Base-by-base conservation (phyloP, 2,113 vertebrate species). In the Neolamprologus ventralis region DNA sequence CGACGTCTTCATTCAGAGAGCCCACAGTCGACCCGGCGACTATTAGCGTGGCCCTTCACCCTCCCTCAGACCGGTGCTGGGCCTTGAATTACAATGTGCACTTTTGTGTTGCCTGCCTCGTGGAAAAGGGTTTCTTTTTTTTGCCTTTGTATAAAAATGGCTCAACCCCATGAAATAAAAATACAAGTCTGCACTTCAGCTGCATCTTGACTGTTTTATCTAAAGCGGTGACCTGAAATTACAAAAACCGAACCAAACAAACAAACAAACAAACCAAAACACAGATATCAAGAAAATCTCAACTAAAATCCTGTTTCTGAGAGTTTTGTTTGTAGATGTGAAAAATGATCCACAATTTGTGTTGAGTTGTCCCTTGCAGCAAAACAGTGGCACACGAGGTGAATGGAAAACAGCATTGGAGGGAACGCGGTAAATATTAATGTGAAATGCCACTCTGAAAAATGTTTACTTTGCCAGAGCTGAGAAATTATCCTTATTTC, bases 401-500 rank as follows among this genome's bases (percentile, higher is more conserved):
- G 87, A 90, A 78, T 75, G 83, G 79, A 83, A 86, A 93, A 87
- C 79, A 57, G 42, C n/a, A 7, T 79, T 79, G 16, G 42, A 17
- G 40, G 45, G 9, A 87, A 84, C 8, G 51, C 78, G 21, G 65
- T 55, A 68, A 88, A 89, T 87, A 88, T 78, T 87, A 92, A 84
- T 90, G 85, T 82, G 91, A 93, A 86, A 88, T 65, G 82, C 63
- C 75, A 89, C 85, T 79, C 49, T 80, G 88, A 89, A 68, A 79
- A 90, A 87, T 91, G 85, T 92, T 94, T 89, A 88, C 89, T 88
- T 90, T 85, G 81, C 65, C 81, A 49, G 35, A 60, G 73, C 54
- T 90, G 85, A 93, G 83, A 92, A 82, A 92, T 86, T 35, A 58
- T 53, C 17, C 57, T 83, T 89, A 87, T 90, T 93, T 89, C 73